Percentiles rank a stretch among this genome's conserved stretches.
Evolutionary conservation across 2,113 vertebrate genomes (phyloP).

Genomic region (Orientallactaga bullata): DNA sequence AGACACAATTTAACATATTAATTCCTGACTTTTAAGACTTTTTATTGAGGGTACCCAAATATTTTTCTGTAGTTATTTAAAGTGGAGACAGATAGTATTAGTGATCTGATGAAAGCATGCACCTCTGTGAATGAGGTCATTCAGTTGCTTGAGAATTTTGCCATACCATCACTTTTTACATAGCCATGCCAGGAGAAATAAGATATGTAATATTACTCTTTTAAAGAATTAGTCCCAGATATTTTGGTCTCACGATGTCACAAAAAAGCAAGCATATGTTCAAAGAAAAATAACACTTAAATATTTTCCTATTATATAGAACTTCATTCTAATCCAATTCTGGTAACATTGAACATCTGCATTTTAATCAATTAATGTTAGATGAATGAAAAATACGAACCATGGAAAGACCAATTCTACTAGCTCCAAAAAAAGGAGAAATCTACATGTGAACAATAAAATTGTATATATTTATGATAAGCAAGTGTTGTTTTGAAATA

Average conservation of each 20-base stretch:
- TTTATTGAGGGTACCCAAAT: background rate
- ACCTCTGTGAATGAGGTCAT: background rate
- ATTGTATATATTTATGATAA: background rate
- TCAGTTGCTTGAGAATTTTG: background rate
- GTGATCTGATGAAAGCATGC: background rate
- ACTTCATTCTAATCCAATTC: background rate
- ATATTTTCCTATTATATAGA: background rate
- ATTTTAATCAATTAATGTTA: background rate
- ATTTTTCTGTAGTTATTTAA: background rate
- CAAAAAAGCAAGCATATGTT: background rate
- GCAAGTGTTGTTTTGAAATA: background rate
- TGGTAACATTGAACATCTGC: background rate
- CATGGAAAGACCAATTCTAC: background rate
- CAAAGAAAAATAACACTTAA: background rate
- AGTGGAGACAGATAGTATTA: background rate
- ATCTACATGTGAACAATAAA: background rate
- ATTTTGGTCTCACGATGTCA: background rate
- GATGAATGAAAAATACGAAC: background rate
- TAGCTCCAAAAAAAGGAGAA: no score
- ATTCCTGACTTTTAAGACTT: background rate
- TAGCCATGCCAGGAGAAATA: background rate
- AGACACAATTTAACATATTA: background rate
- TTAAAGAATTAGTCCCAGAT: background rate
- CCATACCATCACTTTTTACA: background rate
- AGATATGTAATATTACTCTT: background rate